Evolutionary conservation across 2,888 invertebrate species (phyloP).

Genomic region (Synanthedon andrenaeformis): DNA sequence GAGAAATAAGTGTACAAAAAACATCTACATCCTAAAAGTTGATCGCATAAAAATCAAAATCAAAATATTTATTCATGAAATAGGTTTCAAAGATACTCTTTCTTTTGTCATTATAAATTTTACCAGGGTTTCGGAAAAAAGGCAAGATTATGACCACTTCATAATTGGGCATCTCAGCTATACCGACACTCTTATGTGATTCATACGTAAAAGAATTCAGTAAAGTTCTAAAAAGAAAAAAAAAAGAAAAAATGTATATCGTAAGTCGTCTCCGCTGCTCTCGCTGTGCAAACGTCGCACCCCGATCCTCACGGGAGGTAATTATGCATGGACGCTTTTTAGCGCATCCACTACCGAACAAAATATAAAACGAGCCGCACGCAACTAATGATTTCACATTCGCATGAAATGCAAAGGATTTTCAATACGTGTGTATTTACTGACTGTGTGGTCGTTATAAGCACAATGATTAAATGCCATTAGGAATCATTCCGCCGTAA

Average conservation of each 20-base stretch:
- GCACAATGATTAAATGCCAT: background rate
- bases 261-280: constrained; percentile 18
- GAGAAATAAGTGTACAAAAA: too few species aligned
- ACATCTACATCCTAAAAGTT: too few species aligned
- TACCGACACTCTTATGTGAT: too few species aligned
- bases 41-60: too few species aligned
- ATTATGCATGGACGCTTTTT: constrained; percentile 69
- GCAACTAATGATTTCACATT: constrained; percentile 54
- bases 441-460: background rate
- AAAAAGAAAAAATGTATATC: background rate
- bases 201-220: too few species aligned
- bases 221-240: constrained; percentile 1
- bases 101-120: too few species aligned
- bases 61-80: too few species aligned
- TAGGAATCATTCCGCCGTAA: background rate
- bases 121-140: too few species aligned
- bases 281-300: constrained; percentile 28
- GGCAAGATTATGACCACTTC: too few species aligned
- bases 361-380: constrained; percentile 59
- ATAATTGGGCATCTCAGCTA: too few species aligned
- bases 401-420: constrained; percentile 5
- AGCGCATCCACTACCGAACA: constrained; percentile 58
- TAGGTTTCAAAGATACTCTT: too few species aligned
- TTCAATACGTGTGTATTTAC: constrained; percentile 4
- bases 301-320: constrained; percentile 57